Conservation (phyloP, 1,140 invertebrate genomes). For the Listronotus bonariensis region DNA sequence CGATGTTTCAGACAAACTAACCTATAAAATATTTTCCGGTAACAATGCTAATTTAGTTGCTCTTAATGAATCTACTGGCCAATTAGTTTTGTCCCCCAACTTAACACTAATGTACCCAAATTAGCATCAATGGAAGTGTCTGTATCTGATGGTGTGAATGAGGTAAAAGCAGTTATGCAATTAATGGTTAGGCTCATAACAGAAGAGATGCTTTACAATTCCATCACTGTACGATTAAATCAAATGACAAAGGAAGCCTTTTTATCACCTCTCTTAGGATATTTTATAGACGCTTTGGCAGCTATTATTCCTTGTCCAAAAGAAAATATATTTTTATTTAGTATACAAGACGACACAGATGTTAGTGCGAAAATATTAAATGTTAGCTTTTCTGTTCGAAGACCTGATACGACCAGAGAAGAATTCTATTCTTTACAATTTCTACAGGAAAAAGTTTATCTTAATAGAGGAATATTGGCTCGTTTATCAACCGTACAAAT, state of each 20-base stretch:
- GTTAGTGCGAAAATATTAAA: conserved; percentile 87
- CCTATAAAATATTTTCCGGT: conserved; percentile 84
- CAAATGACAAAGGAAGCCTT: conserved; percentile 94
- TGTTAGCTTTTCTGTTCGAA: conserved; percentile 89
- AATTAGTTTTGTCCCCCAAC: conserved; percentile 87
- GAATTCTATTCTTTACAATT: conserved; percentile 87
- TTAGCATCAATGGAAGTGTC: conserved; percentile 92
- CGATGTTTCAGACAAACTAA: conserved; percentile 84
- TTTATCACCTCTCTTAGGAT: conserved; percentile 85
- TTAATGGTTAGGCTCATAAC: conserved; percentile 88
- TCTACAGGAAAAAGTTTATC: conserved; percentile 90
- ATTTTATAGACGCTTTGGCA: conserved; percentile 90
- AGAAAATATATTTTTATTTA: conserved; percentile 91
- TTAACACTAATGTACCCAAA: conserved; percentile 96
- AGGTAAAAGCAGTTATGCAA: conserved; percentile 87
- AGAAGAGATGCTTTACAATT: conserved; percentile 93
- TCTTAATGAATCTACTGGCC: conserved; percentile 82
- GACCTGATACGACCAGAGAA: conserved; percentile 75
- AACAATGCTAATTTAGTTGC: conserved; percentile 91
- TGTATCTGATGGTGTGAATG: conserved; percentile 90
- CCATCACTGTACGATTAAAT: conserved; percentile 89
- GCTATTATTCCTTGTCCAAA: conserved; percentile 90
- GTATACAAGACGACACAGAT: conserved; percentile 90
- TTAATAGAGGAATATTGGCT: conserved; percentile 84
- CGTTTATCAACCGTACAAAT: conserved; percentile 89